Evolutionary conservation across 2,888 invertebrate genomes (phyloP).

Genomic region (Subacronicta megacephala): DNA sequence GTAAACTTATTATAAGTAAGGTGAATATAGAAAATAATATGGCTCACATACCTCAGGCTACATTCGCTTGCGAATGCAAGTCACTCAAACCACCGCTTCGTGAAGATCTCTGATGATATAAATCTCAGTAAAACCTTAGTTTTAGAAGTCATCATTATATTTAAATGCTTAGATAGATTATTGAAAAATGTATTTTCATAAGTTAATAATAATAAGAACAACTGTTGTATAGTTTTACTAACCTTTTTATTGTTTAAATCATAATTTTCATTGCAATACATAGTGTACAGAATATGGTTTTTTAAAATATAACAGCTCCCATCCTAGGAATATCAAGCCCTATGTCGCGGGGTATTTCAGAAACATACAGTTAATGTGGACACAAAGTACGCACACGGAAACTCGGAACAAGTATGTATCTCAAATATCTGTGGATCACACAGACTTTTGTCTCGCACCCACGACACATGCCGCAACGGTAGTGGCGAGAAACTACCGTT

Average conservation of each 20-base stretch:
- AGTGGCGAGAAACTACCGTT: too few species aligned
- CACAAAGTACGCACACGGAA: too few species aligned
- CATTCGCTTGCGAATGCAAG: slow-evolving; percentile 72
- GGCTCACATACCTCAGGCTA: slow-evolving; percentile 78
- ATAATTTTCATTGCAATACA: background rate
- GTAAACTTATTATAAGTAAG: slow-evolving; percentile 90
- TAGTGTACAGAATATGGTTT: too few species aligned
- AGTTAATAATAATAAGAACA: slow-evolving; percentile 20
- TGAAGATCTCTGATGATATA: slow-evolving; percentile 73
- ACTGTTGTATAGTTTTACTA: slow-evolving; percentile 7
- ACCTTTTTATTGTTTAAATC: background rate
- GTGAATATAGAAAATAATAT: slow-evolving; percentile 70
- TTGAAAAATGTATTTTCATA: background rate
- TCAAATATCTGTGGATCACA: too few species aligned
- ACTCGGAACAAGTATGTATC: too few species aligned
- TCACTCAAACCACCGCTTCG: slow-evolving; percentile 50
- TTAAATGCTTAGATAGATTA: background rate
- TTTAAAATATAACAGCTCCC: too few species aligned
- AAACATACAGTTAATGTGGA: too few species aligned
- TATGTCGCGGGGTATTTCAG: too few species aligned
- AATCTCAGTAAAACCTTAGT: slow-evolving; percentile 26
- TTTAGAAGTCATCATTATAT: background rate
- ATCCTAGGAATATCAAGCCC: too few species aligned
- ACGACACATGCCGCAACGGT: too few species aligned
- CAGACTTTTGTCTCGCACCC: too few species aligned